A percentile compares a stretch with the other conserved stretches of the same genome.
These are phyloP conservation scores for Varecia variegata DNA, from an alignment of 2,797 vertebrate species.

Conservation along the genomic window DNA sequence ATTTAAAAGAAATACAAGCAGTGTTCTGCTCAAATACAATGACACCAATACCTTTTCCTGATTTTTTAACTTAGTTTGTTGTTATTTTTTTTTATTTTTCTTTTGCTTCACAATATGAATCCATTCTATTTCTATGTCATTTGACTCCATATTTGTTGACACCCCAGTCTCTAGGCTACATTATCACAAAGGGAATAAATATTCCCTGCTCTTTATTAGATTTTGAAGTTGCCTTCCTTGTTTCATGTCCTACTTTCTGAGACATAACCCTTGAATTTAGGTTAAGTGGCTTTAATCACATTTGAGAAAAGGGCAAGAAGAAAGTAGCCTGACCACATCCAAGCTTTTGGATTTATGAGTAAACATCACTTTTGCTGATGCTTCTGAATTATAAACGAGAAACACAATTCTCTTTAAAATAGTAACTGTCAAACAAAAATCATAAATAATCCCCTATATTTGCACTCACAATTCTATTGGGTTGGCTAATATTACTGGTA, in stretches of 20 bases:
- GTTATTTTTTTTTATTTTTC: background rate
- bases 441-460: background rate
- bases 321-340: background rate
- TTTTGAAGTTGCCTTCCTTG: background rate
- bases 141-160: background rate
- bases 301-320: background rate
- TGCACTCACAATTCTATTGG: background rate
- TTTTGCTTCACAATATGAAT: background rate
- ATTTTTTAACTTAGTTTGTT: background rate
- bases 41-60: background rate
- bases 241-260: background rate
- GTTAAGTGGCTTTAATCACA: constrained; percentile 29
- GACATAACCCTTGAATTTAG: background rate
- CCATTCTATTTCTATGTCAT: background rate
- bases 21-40: background rate
- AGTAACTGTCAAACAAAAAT: constrained; percentile 30
- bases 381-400: constrained; percentile 31
- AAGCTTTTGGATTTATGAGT: background rate
- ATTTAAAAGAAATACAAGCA: background rate
- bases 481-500: background rate
- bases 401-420: constrained; percentile 3
- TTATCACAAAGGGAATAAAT: background rate
- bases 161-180: background rate
- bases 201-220: background rate
- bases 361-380: background rate